Evolutionary conservation across 2,797 vertebrate species (phyloP), one percentile per base, ranked within the genome.

Genomic region (Pelobates cultripes): DNA sequence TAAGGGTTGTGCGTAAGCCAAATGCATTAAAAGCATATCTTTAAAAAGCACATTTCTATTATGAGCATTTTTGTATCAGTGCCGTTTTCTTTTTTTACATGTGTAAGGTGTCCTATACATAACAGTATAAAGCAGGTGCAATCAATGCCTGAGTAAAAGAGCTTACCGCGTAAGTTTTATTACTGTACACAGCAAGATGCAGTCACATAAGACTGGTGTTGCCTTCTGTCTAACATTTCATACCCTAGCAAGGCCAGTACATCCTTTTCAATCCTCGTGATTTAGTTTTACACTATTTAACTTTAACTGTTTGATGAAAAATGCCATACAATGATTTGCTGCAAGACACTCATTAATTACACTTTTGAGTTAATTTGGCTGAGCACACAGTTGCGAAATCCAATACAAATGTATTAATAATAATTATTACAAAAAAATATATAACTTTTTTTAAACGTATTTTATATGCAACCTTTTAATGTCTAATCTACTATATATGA

Each of bases 151-250:
- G 60, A 14, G 53, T 70, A 44, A 83, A 83, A 83, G 55, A 66
- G 81, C 82, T 84, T 84, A 79, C 77, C 13, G 9, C 43, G 77
- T 79, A n/a, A 76, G 43, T 84, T 84, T 79, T 79, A 84, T 43
- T 79, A 70, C 77, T 75, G 81, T 41, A 72, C 81, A 43, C 81
- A 83, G 81, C 81, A 83, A 83, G 72, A 78, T 83, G 66, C 12
- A 79, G 81, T 79, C 73, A 83, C 68, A 78, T 70, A 79, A 83
- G 44, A 70, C 71, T 74, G 72, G 71, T 55, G 77, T 70, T 76
- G 47, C 45, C 44, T 79, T 71, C 73, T 79, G 67, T 67, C 45
- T 75, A 43, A 72, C 44, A 14, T 44, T 75, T 79, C 57, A 41
- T 66, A 42, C 66, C 79, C 9, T 67, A 84, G 66, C n/a, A 78